These are phyloP conservation scores for Hipparchia sbordonii DNA, from an alignment of 2,888 invertebrate genomes.

Conservation along the genomic window DNA sequence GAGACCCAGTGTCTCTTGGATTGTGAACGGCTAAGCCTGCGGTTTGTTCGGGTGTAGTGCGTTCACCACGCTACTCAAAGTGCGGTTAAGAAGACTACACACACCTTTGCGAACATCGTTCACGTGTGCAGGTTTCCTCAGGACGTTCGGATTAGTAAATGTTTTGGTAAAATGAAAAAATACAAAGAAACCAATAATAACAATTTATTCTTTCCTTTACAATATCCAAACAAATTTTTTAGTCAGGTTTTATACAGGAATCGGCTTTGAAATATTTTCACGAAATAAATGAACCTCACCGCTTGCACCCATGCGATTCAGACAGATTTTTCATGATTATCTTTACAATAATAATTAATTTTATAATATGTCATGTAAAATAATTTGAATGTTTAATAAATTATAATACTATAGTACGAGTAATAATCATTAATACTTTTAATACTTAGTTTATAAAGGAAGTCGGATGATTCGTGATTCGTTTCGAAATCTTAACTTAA, in stretches of 20 bases:
- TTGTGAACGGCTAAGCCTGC: too few relatives aligned
- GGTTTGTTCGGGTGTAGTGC: too few relatives aligned
- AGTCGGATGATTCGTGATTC: constrained; percentile 70
- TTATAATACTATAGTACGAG: too few relatives aligned
- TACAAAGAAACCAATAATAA: constrained; percentile 57
- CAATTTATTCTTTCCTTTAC: constrained; percentile 75
- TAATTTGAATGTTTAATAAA: too few relatives aligned
- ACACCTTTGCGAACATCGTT: too few relatives aligned
- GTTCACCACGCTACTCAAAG: too few relatives aligned
- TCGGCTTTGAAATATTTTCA: constrained; percentile 33
- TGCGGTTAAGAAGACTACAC: too few relatives aligned
- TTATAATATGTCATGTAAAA: too few relatives aligned
- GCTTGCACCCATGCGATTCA: constrained; percentile 68
- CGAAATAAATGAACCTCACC: constrained; percentile 61
- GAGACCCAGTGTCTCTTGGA: too few relatives aligned
- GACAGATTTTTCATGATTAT: constrained; percentile 56
- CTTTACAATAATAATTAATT: too few relatives aligned
- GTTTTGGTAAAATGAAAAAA: neutral
- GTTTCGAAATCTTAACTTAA: constrained; percentile 65
- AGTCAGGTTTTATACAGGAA: neutral
- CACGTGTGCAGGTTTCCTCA: neutral
- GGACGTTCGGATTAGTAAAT: neutral
- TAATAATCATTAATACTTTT: neutral
- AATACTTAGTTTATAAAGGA: constrained; percentile 53
- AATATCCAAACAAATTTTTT: constrained; percentile 35